These are phyloP conservation scores for Drosophila siamana DNA, from an alignment of 2,888 invertebrate genomes.

Conservation along the genomic window DNA sequence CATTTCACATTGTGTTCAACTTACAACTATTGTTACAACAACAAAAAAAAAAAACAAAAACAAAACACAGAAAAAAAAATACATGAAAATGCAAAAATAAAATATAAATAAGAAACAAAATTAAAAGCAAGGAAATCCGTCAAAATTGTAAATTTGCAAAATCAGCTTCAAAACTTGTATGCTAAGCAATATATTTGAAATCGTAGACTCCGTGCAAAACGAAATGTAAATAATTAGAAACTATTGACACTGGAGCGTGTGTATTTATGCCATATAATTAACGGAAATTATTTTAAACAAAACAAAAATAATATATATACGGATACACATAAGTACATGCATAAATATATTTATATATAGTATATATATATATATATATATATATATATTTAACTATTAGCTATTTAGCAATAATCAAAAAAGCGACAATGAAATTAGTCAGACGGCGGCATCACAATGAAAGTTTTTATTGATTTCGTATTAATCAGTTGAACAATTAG, in stretches of 20 bases:
- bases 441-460: conserved; percentile 35
- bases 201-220: conserved; percentile 50
- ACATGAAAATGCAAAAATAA: background rate
- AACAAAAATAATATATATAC: conserved; percentile 2
- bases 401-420: conserved; percentile 76
- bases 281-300: conserved; percentile 11
- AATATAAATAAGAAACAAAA: conserved; percentile 16
- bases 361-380: conserved; percentile 38
- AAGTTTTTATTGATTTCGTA: conserved; percentile 57
- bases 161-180: conserved; percentile 60
- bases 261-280: conserved; percentile 60
- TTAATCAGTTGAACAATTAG: conserved; percentile 53
- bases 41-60: background rate
- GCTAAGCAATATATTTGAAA: conserved; percentile 74
- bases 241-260: conserved; percentile 48
- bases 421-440: conserved; percentile 70
- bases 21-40: conserved; percentile 22
- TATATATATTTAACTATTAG: conserved; percentile 43
- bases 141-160: conserved; percentile 69
- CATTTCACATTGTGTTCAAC: conserved; percentile 46
- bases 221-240: conserved; percentile 56
- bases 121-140: conserved; percentile 57
- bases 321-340: conserved; percentile 19
- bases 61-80: background rate
- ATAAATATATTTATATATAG: conserved; percentile 31